Evolutionary conservation across 2,888 invertebrate genomes (phyloP).

Genomic region (Melangyna quadrimaculata): DNA sequence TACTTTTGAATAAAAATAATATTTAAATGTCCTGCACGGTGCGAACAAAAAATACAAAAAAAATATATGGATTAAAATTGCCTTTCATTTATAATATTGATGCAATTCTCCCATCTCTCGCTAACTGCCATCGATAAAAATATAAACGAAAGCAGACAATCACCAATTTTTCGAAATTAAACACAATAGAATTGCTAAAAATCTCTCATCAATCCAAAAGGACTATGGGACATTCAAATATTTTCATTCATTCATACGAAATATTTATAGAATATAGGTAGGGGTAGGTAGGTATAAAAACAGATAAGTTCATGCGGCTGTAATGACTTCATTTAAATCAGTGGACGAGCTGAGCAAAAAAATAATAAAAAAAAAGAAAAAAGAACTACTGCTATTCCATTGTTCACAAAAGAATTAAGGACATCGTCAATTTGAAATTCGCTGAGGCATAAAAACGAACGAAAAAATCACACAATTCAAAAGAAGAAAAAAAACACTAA

Average conservation of each 20-base stretch:
- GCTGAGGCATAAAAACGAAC: conserved; percentile 52
- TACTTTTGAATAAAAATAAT: conserved; percentile 38
- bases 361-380: not conserved
- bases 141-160: conserved; percentile 25
- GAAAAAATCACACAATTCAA: not conserved
- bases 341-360: not conserved
- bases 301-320: conserved; percentile 14
- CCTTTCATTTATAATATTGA: conserved; percentile 19
- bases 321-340: conserved; percentile 60
- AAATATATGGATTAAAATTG: not conserved
- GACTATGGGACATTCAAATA: conserved; percentile 27
- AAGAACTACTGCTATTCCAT: conserved; percentile 11
- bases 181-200: conserved; percentile 44
- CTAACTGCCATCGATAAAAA: not conserved
- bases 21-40: conserved; percentile 27
- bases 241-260: not conserved
- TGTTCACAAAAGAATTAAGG: conserved; percentile 63
- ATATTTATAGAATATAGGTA: not conserved
- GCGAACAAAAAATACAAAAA: not conserved
- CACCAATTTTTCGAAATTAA: conserved; percentile 19
- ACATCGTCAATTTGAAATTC: conserved; percentile 68
- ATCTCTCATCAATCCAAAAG: conserved; percentile 49
- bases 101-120: not conserved
- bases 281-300: not conserved
- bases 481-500: not conserved